phyloP scores from a whole-genome alignment of 2,888 invertebrate genomes.

The Synanthedon tipuliformis region DNA sequence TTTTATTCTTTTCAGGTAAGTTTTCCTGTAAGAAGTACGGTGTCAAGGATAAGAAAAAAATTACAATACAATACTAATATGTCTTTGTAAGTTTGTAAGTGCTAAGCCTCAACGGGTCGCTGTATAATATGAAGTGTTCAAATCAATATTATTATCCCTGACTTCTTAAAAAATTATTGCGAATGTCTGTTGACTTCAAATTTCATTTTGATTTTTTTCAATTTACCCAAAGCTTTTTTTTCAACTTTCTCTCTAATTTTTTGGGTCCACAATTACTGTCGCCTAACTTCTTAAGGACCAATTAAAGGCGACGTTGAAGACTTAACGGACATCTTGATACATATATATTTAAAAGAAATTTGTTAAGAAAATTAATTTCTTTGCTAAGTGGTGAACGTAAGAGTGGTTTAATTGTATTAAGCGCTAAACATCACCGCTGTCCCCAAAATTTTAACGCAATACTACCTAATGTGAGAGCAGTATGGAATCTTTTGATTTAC shows the following conservation, averaged over 20 bases:
- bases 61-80: no score
- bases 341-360: constrained; percentile 3
- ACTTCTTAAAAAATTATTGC: no score
- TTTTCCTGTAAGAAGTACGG: no score
- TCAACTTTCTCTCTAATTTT: background rate
- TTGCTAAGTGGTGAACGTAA: constrained; percentile 10
- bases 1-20: no score
- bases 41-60: no score
- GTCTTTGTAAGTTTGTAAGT: no score
- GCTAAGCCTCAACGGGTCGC: no score
- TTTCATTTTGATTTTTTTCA: no score
- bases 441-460: background rate
- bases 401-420: constrained; percentile 25
- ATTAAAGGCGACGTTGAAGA: background rate
- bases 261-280: background rate
- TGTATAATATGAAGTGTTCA: no score
- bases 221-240: no score
- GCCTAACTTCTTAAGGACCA: background rate
- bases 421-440: constrained; percentile 13
- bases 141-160: no score
- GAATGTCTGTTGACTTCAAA: no score
- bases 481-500: background rate
- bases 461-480: background rate
- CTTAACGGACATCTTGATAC: background rate
- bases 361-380: constrained; percentile 15